These are phyloP conservation scores for Chloroclystis v-ata DNA, from an alignment of 2,888 invertebrate species.

Conservation along the genomic window DNA sequence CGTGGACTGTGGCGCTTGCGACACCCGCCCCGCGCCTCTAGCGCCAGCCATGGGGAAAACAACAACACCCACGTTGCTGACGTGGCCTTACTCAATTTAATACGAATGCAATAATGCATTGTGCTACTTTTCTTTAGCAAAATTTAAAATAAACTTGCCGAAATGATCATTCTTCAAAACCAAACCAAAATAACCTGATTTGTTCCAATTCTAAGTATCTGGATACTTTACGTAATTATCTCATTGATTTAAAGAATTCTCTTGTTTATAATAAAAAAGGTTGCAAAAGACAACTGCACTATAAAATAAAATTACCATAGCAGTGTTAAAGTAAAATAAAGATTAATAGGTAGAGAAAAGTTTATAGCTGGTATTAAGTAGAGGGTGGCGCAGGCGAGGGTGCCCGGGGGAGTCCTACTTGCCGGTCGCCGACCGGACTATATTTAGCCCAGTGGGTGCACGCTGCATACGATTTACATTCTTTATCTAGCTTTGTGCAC, in stretches of 20 bases:
- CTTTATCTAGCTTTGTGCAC: constrained; percentile 36
- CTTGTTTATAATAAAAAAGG: too few species aligned
- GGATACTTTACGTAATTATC: too few species aligned
- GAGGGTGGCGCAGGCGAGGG: constrained; percentile 23
- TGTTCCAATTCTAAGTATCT: too few species aligned
- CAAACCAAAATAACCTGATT: too few species aligned
- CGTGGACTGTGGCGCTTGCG: constrained; percentile 41
- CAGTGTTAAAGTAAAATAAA: constrained; percentile 22
- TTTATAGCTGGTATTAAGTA: constrained; percentile 26
- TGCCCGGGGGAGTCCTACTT: constrained; percentile 56
- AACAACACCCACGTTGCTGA: constrained; percentile 51
- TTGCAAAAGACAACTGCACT: constrained; percentile 7
- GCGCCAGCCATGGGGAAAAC: constrained; percentile 55
- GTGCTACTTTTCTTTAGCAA: constrained; percentile 43
- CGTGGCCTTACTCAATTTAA: constrained; percentile 45
- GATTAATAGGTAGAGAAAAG: constrained; percentile 31
- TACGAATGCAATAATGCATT: constrained; percentile 45
- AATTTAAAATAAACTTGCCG: constrained; percentile 28
- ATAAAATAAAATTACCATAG: constrained; percentile 21
- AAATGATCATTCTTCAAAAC: not conserved
- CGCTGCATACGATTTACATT: constrained; percentile 58
- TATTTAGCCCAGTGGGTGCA: constrained; percentile 63
- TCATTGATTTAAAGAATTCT: too few species aligned
- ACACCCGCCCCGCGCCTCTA: constrained; percentile 46
- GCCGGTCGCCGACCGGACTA: constrained; percentile 66